Percentiles rank a stretch among this genome's conserved stretches.
Evolutionary conservation across 1,140 invertebrate genomes (phyloP).

Genomic region (Philopotamus ludificatus): DNA sequence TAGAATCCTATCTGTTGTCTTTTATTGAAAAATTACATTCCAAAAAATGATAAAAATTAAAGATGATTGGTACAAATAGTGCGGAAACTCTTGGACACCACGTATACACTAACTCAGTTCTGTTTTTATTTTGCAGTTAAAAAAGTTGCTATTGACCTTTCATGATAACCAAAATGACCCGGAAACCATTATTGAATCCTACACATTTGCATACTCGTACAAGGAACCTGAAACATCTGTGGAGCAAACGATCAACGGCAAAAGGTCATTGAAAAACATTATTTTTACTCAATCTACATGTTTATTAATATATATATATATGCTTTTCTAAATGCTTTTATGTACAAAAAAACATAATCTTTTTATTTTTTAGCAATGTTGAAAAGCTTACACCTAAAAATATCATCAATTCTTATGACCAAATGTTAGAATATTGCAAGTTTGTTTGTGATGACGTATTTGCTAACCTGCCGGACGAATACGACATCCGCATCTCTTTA

Average conservation of each 20-base stretch:
- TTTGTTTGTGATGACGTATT: no score
- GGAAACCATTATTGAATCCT: slow-evolving; percentile 20
- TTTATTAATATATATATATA: no score
- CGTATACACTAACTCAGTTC: neutral
- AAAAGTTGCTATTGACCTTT: slow-evolving; percentile 1
- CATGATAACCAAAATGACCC: neutral
- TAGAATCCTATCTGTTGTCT: no score
- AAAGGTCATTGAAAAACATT: neutral
- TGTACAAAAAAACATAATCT: neutral
- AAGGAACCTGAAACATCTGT: slow-evolving; percentile 6
- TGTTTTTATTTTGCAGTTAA: slow-evolving; percentile 15
- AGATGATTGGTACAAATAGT: no score
- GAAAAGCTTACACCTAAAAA: neutral
- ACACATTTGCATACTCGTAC: slow-evolving; percentile 15
- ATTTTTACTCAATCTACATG: neutral
- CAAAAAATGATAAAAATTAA: no score
- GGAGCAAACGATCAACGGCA: neutral
- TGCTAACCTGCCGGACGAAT: slow-evolving; percentile 5
- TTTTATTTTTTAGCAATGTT: neutral
- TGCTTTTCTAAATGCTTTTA: no score
- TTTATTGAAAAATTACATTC: no score
- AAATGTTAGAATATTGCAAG: no score
- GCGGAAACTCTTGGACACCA: no score
- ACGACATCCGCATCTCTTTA: no score
- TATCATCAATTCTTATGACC: no score